A percentile compares a stretch with the other conserved stretches of the same genome.
Conservation (phyloP, 2,797 vertebrate genomes). For the Holocentrus rufus region DNA sequence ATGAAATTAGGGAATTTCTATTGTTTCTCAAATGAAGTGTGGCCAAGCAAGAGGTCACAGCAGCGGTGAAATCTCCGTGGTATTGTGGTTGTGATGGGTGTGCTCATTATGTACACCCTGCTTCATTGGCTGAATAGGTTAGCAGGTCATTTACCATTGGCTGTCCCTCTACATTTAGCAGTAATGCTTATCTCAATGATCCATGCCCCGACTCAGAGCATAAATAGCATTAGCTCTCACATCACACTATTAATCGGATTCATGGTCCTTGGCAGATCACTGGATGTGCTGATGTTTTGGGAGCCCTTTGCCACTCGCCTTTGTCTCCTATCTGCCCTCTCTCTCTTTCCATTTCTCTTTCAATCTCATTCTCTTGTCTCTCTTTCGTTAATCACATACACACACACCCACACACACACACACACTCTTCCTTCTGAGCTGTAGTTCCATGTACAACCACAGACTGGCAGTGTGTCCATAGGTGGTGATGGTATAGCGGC, state of each 20-base stretch:
- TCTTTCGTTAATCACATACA: background rate
- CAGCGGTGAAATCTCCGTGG: constrained; percentile 16
- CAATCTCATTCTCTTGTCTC: constrained; percentile 21
- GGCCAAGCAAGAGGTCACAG: constrained; percentile 11
- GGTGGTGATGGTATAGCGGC: background rate
- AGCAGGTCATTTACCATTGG: constrained; percentile 59
- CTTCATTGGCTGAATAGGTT: constrained; percentile 59
- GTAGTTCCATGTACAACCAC: constrained; percentile 57
- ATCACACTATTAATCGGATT: constrained; percentile 73
- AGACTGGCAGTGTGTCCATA: constrained; percentile 43
- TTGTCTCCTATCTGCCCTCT: constrained; percentile 34
- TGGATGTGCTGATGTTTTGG: constrained; percentile 42
- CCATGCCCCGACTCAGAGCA: constrained; percentile 55
- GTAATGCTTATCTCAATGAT: constrained; percentile 67
- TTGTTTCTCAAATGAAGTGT: constrained; percentile 34
- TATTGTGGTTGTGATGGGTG: background rate
- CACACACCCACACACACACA: constrained; percentile 8
- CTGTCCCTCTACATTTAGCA: constrained; percentile 63
- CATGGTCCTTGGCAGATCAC: constrained; percentile 63
- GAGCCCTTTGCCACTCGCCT: constrained; percentile 28
- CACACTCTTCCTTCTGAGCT: background rate
- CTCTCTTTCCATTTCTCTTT: background rate
- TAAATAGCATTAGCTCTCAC: constrained; percentile 66
- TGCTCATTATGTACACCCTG: constrained; percentile 22
- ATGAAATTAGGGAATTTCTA: constrained; percentile 29